Base-by-base conservation (phyloP, 2,113 vertebrate species). In the Monarcha castaneiventris region DNA sequence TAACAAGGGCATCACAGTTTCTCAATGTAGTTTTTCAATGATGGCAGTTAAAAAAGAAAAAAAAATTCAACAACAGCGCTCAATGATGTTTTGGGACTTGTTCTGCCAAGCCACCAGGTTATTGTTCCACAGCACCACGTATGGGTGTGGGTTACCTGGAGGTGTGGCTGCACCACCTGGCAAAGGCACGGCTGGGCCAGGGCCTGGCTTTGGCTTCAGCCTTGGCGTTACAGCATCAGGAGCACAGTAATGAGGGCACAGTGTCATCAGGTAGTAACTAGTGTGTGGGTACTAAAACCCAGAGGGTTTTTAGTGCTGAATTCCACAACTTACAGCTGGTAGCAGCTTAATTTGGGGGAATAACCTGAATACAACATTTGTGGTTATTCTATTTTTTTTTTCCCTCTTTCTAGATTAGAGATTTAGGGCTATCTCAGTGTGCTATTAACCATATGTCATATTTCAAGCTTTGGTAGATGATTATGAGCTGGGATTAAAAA, bases 201-300 rank as follows among this genome's bases (percentile, higher is more conserved):
- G 71, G 48, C 3, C 3, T 0, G 71, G 52, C 64, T 61, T 7
- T 39, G 39, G 4, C 51, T 52, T 54, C 39, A 44, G 62, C 84
- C 69, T 18, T 10, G 1, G 6, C 37, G 37, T 18, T 10, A 5
- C 9, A 49, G 41, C 0, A 0, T 29, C 11, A n/a, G 32, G 13
- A 72, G 72, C 23, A 0, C 21, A 2, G 41, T 18, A 14, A 33
- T 16, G 79, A 66, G 72, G 79, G 59, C 5, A 5, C 35, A 7
- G 12, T 35, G 54, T 41, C 44, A 62, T 26, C 58, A 19, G 43
- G 25, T 32, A 21, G 23, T 55, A 35, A 52, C 32, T 26, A 2
- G 6, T 19, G 1, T 58, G n/a, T 19, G 54, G 32, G 61, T 76
- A 5, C 48, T 69, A 44, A 95, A 62, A 48, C 33, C 26, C 68